Evolutionary conservation across 64 coral and sea anemone species (phyloP), one percentile per base, ranked within the genome.

Genomic region (Stichodactyla helianthus): DNA sequence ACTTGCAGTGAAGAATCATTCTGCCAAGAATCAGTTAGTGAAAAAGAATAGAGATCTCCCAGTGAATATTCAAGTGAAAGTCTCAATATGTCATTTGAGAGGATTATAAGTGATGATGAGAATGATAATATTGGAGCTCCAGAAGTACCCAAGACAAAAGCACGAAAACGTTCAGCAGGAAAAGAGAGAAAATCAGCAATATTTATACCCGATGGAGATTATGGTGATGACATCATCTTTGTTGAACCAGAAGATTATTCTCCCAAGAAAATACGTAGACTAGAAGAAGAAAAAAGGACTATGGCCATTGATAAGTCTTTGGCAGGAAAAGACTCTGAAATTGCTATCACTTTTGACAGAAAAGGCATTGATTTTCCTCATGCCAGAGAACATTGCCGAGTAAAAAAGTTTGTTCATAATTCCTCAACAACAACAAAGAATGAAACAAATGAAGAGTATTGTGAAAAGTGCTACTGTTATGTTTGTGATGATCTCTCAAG

Each of bases 211-310:
- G 87, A 89, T 57, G 86, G 86, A 6, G 89, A 90, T 86, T 81
- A 81, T 81, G 89, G 59, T 14, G 86, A 92, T 64, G 93, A 95
- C 7, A 61, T 95, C 18, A 82, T 95, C 50, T 95, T 95, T 92
- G 87, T 95, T 50, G 81, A 85, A 23, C 93, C 93, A 50, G 93
- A 95, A 83, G 83, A 92, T 7, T 95, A 95, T 87, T 95, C 93
- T 64, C 93, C 93, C 28, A 82, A 51, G 64, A 95, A 95, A 16
- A 92, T 62, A 64, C 74, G 77, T 14, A 86, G 31, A 85, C 62
- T 92, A 18, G 63, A 89, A n/a, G 59, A 85, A 71, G 78, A 86
- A 15, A 82, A 83, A 50, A 90, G 77, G 77, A 71, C 82, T 6
- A 19, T 13, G 5, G 20, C 9, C 62, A 7, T n/a, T 50, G 51